Conservation (phyloP, 2,888 invertebrate species). For the Watsonalla cultraria region DNA sequence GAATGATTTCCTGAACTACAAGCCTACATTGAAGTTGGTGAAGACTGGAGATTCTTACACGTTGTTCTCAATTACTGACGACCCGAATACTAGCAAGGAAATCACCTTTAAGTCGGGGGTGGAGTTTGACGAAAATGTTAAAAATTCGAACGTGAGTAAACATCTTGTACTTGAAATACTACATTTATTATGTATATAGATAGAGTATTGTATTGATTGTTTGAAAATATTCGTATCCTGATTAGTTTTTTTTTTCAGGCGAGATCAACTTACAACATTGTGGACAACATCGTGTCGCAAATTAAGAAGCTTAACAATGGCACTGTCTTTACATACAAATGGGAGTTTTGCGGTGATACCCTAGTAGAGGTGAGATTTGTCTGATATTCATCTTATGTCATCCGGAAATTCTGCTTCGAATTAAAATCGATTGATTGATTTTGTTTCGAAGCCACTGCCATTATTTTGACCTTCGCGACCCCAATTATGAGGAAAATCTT, state of each 20-base stretch:
- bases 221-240: too few relatives aligned
- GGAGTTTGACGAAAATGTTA: constrained; percentile 24
- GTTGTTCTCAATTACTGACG: constrained; percentile 7
- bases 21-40: constrained; percentile 22
- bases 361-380: constrained; percentile 31
- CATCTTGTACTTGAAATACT: too few relatives aligned
- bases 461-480: not conserved
- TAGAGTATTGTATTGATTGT: too few relatives aligned
- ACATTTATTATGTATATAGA: too few relatives aligned
- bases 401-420: too few relatives aligned
- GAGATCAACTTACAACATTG: constrained; percentile 26
- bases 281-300: constrained; percentile 35
- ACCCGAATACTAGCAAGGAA: constrained; percentile 14
- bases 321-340: constrained; percentile 16
- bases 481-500: not conserved
- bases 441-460: too few relatives aligned
- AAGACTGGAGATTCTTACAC: constrained; percentile 34
- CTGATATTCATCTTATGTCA: not conserved
- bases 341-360: constrained; percentile 29
- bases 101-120: constrained; percentile 33
- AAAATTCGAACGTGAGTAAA: constrained; percentile 14
- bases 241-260: constrained; percentile 21
- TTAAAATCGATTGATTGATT: too few relatives aligned
- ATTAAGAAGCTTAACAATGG: constrained; percentile 23
- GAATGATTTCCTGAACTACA: constrained; percentile 14